Percentiles rank a stretch among this genome's conserved stretches.
phyloP scores from a whole-genome alignment of 2,888 invertebrate species.

The Cetonia aurata region DNA sequence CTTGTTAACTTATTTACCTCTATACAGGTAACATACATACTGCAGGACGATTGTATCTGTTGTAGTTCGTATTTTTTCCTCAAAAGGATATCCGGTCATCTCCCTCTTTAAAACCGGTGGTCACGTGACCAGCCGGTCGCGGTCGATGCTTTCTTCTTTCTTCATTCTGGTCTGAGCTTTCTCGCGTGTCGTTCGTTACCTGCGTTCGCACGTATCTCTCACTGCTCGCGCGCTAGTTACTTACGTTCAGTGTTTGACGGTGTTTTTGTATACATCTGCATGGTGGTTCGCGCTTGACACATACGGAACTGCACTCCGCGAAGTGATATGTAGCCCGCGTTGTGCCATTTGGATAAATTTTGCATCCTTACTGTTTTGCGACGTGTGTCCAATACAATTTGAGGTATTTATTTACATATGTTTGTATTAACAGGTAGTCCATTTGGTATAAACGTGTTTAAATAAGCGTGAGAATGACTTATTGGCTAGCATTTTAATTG shows the following conservation, averaged over 20 bases:
- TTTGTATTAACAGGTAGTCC: too few species aligned
- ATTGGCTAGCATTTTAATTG: too few species aligned
- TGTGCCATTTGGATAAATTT: conserved; percentile 20
- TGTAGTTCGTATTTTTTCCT: conserved; percentile 29
- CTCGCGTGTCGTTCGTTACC: conserved; percentile 43
- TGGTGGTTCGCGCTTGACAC: conserved; percentile 2
- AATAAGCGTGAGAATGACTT: too few species aligned
- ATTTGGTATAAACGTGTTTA: too few species aligned
- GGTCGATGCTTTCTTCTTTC: conserved; percentile 60
- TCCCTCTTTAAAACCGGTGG: conserved; percentile 56
- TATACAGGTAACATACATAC: neutral
- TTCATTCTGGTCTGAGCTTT: conserved; percentile 59
- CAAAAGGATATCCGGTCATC: conserved; percentile 61
- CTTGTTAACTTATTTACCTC: neutral
- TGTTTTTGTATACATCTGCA: conserved; percentile 6
- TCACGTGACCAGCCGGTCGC: conserved; percentile 59
- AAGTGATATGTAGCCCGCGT: conserved; percentile 22
- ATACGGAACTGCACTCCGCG: neutral
- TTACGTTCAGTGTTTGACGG: neutral
- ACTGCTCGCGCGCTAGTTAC: neutral
- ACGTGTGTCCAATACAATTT: neutral
- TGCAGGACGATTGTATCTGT: conserved; percentile 18
- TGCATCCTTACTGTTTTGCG: neutral
- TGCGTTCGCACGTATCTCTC: conserved; percentile 1
- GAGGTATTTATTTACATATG: neutral